Evolutionary conservation across 2,888 invertebrate genomes (phyloP).

Genomic region (Patella caerulea): DNA sequence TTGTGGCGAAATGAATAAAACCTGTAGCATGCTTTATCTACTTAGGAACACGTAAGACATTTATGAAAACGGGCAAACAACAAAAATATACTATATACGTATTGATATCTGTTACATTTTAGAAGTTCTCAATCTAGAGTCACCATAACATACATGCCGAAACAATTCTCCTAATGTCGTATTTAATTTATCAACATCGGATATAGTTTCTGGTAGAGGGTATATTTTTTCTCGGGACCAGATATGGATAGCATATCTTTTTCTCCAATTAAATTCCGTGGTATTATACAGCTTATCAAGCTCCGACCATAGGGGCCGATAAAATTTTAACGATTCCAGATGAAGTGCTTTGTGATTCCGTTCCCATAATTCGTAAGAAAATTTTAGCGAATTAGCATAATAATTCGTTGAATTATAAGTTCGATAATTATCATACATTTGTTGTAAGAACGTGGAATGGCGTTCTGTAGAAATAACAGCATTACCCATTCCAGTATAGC

Average conservation of each 20-base stretch:
- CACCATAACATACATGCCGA: slow-evolving; percentile 24
- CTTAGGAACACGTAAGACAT: too few relatives aligned
- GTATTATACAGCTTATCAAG: slow-evolving; percentile 19
- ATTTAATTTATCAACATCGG: slow-evolving; percentile 17
- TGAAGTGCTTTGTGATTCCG: slow-evolving; percentile 18
- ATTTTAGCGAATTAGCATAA: slow-evolving; percentile 23
- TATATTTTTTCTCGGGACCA: slow-evolving; percentile 14
- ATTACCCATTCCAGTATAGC: slow-evolving; percentile 34
- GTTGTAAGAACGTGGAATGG: slow-evolving; percentile 21
- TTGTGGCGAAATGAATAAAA: too few relatives aligned
- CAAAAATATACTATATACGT: too few relatives aligned
- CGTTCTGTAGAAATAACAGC: slow-evolving; percentile 26
- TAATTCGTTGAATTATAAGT: slow-evolving; percentile 15
- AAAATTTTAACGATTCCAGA: slow-evolving; percentile 21
- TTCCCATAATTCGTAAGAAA: slow-evolving; percentile 21
- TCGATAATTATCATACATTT: slow-evolving; percentile 28
- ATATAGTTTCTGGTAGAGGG: slow-evolving; percentile 19
- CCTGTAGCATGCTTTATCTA: too few relatives aligned
- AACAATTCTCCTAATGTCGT: slow-evolving; percentile 26
- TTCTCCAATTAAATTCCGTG: slow-evolving; percentile 19
- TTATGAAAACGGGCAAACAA: too few relatives aligned
- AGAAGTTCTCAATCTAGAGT: neutral
- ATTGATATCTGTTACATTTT: too few relatives aligned
- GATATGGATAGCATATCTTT: slow-evolving; percentile 25
- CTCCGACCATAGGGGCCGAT: slow-evolving; percentile 31